Percentiles rank a stretch among this genome's conserved stretches.
Conservation (phyloP, 2,888 invertebrate genomes). For the Girardia tigrina region DNA sequence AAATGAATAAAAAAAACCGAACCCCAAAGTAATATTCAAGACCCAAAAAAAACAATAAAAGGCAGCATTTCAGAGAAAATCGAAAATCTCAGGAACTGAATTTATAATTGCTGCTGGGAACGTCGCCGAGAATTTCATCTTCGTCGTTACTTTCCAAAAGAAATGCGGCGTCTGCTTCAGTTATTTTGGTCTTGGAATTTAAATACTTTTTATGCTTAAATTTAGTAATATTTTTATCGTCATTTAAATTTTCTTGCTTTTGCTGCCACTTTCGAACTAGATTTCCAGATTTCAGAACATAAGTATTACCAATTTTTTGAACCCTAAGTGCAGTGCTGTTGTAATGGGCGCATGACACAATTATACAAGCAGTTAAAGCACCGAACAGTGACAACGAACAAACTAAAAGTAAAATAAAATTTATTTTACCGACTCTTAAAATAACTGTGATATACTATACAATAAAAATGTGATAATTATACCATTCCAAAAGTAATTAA, state of each 20-base stretch:
- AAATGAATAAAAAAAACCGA: background rate
- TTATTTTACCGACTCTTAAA: too few species aligned
- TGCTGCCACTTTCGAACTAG: slow-evolving; percentile 6
- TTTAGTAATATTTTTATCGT: too few species aligned
- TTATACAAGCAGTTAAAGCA: background rate
- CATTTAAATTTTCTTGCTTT: background rate
- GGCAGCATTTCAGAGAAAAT: background rate
- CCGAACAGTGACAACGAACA: background rate
- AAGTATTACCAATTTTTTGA: slow-evolving; percentile 8
- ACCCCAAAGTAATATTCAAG: background rate
- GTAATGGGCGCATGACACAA: background rate
- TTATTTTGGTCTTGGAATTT: background rate
- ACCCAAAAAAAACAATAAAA: background rate
- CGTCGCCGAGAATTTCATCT: slow-evolving; percentile 5
- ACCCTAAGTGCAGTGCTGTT: background rate
- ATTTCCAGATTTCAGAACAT: background rate
- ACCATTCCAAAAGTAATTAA: too few species aligned
- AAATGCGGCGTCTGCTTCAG: slow-evolving; percentile 6
- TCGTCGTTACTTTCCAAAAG: background rate
- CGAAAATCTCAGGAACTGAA: background rate
- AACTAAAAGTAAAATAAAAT: background rate
- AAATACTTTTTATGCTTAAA: too few species aligned
- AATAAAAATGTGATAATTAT: too few species aligned
- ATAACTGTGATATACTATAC: too few species aligned
- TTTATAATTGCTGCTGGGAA: background rate